Evolutionary conservation across 53 echinoderm and acorn worm genomes (phyloP), one percentile per base, ranked within the genome.

Genomic region (Crossaster papposus): DNA sequence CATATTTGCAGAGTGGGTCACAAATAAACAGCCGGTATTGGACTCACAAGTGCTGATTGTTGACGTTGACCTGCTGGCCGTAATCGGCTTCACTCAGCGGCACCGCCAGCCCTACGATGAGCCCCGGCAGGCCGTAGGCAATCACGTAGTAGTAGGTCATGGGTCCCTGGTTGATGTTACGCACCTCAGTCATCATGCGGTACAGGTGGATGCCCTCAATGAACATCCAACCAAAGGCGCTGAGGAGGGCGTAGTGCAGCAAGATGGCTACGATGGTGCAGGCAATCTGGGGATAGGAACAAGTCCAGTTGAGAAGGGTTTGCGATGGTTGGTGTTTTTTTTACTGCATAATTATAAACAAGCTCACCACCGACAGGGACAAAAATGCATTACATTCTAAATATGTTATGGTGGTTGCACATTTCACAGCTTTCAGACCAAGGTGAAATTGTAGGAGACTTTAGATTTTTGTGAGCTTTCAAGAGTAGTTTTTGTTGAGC

Each of bases 171-270:
- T 99, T 99, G 95, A 99, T 99, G 92, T 99, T 92, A 18, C 96
- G 89, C 30, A 99, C 92, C 72, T 99, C 99, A 4, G 96, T 99
- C 99, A 99, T 96, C 99, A 99, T 99, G 14, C 99, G 99, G 54
- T 99, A 99, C 58, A 99, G 96, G 78, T 99, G 99, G 37, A 99
- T 79, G 32, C 93, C 96, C 79, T 99, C 99, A 11, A 99, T 92
- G 32, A 99, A 99, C 99, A 99, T 99, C 99, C 99, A 99, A 63
- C 94, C 93, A 78, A 96, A 96, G 26, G 96, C 96, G 77, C 93
- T 90, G 26, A 99, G 94, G 23, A 99, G 92, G 62, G 90, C 80
- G 68, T 94, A 99, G 92, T 99, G 99, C 55, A 99, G 92, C 9
- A 88, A 65, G 71, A 99, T 99, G 78, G 99, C 96, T 5, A 99